Conservation (phyloP, 2,797 vertebrate genomes). For the Peromyscus aztecus region DNA sequence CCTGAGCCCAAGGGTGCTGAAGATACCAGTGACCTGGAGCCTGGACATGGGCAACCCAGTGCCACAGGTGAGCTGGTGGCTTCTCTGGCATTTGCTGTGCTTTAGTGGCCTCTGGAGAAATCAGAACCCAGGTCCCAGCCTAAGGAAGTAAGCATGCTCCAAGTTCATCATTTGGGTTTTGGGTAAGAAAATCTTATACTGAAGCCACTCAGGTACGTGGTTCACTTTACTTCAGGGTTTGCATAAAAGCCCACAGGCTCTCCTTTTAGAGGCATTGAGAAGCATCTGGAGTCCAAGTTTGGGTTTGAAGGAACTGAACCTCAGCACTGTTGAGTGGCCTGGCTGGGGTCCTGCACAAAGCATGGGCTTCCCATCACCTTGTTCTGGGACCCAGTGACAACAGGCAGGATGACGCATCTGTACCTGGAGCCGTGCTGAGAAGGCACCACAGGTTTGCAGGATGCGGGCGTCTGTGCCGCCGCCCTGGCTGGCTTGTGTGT, state of each 20-base stretch:
- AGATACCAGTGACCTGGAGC: not conserved
- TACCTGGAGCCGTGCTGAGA: rapidly evolving
- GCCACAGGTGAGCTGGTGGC: slow-evolving; percentile 61
- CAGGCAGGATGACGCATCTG: rapidly evolving
- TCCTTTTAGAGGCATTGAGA: not conserved
- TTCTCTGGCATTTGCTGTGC: not conserved
- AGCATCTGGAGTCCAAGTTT: not conserved
- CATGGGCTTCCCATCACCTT: rapidly evolving
- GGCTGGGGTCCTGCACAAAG: not conserved
- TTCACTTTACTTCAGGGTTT: not conserved
- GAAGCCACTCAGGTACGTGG: not conserved
- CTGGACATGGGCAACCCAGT: not conserved
- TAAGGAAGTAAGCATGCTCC: not conserved
- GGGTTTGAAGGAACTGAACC: not conserved
- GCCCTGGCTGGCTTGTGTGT: not conserved
- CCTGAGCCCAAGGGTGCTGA: not conserved
- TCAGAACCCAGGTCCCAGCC: too few species aligned
- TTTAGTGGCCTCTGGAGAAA: rapidly evolving
- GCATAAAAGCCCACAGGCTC: not conserved
- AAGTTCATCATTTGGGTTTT: not conserved
- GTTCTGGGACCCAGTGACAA: rapidly evolving
- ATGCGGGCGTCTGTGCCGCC: not conserved
- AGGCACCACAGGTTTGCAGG: not conserved
- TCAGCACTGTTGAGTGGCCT: not conserved
- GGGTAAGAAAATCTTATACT: not conserved